Evolutionary conservation across 1,140 invertebrate genomes (phyloP).

Genomic region (Leptinotarsa defecta): DNA sequence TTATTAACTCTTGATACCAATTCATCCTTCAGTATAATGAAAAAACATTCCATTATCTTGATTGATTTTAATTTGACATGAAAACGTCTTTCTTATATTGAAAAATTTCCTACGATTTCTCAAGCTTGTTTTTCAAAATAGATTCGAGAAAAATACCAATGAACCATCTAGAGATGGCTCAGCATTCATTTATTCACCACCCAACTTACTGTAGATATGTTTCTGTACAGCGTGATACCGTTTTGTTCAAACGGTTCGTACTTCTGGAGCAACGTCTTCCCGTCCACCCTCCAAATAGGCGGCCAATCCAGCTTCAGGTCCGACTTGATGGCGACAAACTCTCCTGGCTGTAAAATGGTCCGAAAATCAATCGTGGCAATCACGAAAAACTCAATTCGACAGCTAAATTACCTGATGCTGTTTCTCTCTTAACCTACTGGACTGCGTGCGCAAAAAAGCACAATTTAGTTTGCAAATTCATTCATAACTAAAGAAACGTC

Average conservation of each 20-base stretch:
- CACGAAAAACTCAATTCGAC: background rate
- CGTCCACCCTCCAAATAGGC: constrained; percentile 84
- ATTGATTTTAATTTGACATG: too few species aligned
- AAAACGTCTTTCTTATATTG: too few species aligned
- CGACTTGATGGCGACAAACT: constrained; percentile 80
- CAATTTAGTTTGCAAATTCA: background rate
- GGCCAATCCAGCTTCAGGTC: constrained; percentile 78
- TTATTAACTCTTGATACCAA: too few species aligned
- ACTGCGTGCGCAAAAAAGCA: constrained; percentile 32
- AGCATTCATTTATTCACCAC: too few species aligned
- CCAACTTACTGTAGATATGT: constrained; percentile 80
- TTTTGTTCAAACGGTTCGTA: constrained; percentile 83
- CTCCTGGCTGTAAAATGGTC: constrained; percentile 68
- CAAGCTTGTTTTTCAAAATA: too few species aligned
- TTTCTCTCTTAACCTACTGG: constrained; percentile 43
- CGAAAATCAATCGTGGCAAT: background rate
- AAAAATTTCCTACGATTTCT: too few species aligned
- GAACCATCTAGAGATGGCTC: too few species aligned
- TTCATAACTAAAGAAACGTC: background rate
- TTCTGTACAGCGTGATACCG: constrained; percentile 79
- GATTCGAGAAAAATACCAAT: too few species aligned
- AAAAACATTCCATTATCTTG: too few species aligned
- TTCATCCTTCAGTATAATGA: too few species aligned
- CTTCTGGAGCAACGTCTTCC: constrained; percentile 83
- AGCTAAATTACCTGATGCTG: constrained; percentile 39